A percentile compares a stretch with the other conserved stretches of the same genome.
These are phyloP conservation scores for Malacoraja senta DNA, from an alignment of 2,797 vertebrate species.

Conservation along the genomic window DNA sequence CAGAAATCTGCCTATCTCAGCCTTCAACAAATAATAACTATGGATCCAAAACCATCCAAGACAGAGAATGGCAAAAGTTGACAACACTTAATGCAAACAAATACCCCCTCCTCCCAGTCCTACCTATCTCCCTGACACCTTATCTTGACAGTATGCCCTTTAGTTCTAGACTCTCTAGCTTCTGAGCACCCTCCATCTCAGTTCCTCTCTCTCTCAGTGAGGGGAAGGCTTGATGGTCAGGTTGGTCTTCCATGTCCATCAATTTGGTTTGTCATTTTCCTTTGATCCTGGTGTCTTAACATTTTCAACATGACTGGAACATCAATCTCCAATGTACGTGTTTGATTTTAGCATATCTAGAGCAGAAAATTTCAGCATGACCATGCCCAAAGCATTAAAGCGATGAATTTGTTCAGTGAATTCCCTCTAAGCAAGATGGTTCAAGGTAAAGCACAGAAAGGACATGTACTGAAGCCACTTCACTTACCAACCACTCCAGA, in stretches of 20 bases:
- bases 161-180: too few species aligned
- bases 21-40: too few species aligned
- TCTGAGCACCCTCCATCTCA: too few species aligned
- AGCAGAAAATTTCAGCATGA: background rate
- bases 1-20: too few species aligned
- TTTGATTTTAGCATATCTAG: background rate
- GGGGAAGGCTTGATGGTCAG: background rate
- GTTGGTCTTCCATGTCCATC: background rate
- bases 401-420: background rate
- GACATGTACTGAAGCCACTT: background rate
- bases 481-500: constrained; percentile 88
- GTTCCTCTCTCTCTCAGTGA: too few species aligned
- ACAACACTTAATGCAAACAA: too few species aligned
- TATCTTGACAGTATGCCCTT: too few species aligned
- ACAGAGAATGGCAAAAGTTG: too few species aligned
- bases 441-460: background rate
- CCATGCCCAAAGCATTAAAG: background rate
- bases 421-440: background rate
- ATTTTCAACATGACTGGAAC: background rate
- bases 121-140: too few species aligned
- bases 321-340: background rate
- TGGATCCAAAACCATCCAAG: too few species aligned
- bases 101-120: too few species aligned
- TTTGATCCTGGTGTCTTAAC: background rate
- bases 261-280: background rate